Conservation (phyloP, 2,888 invertebrate genomes). For the Polietes domitor region DNA sequence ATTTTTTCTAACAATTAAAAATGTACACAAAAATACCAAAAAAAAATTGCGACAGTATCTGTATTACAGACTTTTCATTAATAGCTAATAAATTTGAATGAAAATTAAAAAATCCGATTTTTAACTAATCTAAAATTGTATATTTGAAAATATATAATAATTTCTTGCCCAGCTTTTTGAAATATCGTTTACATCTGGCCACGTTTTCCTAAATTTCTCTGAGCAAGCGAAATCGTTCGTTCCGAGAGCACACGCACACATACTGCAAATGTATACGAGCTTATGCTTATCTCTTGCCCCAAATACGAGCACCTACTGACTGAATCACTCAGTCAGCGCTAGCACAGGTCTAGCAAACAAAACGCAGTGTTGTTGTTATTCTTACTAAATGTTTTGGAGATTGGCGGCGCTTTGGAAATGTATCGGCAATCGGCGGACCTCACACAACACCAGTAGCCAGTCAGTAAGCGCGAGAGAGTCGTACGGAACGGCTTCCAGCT, state of each 20-base stretch:
- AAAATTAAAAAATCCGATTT: no score
- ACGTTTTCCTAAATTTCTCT: background rate
- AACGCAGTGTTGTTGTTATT: background rate
- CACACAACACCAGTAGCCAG: slow-evolving; percentile 36
- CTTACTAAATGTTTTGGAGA: background rate
- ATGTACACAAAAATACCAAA: no score
- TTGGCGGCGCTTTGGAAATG: background rate
- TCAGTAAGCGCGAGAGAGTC: slow-evolving; percentile 66
- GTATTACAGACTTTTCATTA: no score
- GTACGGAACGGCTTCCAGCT: slow-evolving; percentile 55
- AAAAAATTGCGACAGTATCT: no score
- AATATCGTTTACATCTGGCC: background rate
- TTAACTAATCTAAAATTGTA: no score
- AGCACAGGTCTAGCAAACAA: slow-evolving; percentile 11
- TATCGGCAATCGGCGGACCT: background rate
- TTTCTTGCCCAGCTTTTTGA: no score
- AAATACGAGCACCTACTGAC: background rate
- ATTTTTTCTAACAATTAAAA: no score
- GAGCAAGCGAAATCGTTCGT: background rate
- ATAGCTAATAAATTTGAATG: no score
- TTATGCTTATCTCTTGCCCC: slow-evolving; percentile 21
- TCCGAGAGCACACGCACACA: background rate
- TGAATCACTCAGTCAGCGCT: slow-evolving; percentile 18
- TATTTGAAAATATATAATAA: no score
- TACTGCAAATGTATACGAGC: background rate